Percentiles rank a stretch among this genome's conserved stretches.
Conservation (phyloP, 2,797 vertebrate species). For the Mus caroli region DNA sequence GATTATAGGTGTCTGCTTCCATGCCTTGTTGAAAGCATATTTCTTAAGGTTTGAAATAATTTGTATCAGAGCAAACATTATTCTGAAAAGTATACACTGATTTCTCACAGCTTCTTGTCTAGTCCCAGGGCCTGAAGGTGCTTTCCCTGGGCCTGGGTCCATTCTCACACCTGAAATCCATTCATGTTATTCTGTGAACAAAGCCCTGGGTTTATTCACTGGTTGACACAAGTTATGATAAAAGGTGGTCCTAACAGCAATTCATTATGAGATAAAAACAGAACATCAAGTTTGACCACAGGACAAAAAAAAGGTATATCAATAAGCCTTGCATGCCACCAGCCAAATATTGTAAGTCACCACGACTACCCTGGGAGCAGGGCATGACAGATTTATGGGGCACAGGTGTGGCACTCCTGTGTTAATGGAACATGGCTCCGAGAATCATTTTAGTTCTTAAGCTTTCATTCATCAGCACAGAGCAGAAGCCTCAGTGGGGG, state of each 20-base stretch:
- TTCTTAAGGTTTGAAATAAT: slow-evolving; percentile 28
- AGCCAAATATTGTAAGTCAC: not conserved
- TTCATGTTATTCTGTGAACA: not conserved
- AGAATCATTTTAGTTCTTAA: not conserved
- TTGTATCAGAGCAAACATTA: slow-evolving; percentile 11
- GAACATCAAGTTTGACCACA: not conserved
- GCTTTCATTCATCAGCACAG: not conserved
- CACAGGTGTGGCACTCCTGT: not conserved
- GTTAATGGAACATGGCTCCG: not conserved
- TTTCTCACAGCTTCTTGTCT: not conserved
- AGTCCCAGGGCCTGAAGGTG: not conserved
- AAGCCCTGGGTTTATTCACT: not conserved
- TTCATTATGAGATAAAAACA: not conserved
- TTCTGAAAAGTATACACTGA: not conserved
- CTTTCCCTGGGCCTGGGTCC: not conserved
- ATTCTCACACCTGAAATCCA: not conserved
- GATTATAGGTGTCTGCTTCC: not conserved
- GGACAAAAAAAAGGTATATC: not conserved
- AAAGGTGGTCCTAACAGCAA: not conserved
- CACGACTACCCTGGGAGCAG: not conserved
- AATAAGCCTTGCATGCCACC: not conserved
- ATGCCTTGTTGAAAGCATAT: not conserved
- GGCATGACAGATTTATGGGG: not conserved
- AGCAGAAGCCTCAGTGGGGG: not conserved
- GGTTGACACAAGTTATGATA: not conserved